phyloP scores from a whole-genome alignment of 2,797 vertebrate species.

The Poecilia picta region DNA sequence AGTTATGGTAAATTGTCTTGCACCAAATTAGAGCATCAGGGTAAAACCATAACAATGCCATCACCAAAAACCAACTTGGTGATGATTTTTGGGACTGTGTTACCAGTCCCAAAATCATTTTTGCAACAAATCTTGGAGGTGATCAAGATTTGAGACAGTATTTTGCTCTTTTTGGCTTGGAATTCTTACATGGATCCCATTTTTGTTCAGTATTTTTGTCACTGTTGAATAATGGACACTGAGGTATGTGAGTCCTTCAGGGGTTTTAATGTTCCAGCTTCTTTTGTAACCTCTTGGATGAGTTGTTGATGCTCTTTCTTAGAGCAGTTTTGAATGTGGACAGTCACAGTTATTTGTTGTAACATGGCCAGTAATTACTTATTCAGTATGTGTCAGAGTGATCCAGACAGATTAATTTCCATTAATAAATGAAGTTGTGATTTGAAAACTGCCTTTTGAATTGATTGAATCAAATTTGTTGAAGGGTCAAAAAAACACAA shows the following conservation, averaged over 20 bases:
- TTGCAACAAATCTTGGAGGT: background rate
- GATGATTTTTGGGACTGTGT: background rate
- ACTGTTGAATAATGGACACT: background rate
- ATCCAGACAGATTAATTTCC: background rate
- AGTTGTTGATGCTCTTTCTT: background rate
- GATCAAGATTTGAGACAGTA: background rate
- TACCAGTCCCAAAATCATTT: background rate
- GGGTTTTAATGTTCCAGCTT: background rate
- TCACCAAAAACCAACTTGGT: background rate
- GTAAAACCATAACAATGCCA: background rate
- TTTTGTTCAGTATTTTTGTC: background rate
- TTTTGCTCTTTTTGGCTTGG: background rate
- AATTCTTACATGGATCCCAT: background rate
- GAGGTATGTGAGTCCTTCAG: background rate
- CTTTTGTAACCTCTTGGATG: background rate
- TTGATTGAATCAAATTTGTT: background rate
- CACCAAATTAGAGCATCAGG: background rate
- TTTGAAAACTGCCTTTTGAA: background rate
- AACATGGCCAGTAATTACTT: background rate
- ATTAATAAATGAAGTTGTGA: background rate
- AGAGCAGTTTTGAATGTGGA: background rate
- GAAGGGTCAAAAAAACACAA: background rate
- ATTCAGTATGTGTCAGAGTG: background rate
- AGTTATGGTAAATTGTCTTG: background rate
- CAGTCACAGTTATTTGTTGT: background rate